Evolutionary conservation across 2,888 invertebrate genomes (phyloP).

Genomic region (Eristalis arbustorum): DNA sequence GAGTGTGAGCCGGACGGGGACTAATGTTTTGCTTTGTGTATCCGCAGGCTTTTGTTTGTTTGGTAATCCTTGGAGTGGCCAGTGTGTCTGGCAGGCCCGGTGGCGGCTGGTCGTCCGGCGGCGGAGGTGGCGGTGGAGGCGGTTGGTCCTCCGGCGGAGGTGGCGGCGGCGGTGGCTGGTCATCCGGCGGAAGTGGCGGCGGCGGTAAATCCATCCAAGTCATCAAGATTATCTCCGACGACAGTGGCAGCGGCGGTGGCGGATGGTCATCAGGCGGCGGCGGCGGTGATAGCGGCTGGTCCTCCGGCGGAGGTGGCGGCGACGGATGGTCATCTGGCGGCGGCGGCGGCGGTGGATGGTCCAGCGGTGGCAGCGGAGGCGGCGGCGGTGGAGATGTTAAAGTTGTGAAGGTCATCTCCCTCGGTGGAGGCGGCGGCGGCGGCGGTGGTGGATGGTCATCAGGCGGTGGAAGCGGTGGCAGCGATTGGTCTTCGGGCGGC

Average conservation of each 20-base stretch:
- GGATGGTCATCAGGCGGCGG: constrained; percentile 62
- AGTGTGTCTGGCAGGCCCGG: constrained; percentile 77
- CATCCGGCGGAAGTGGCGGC: constrained; percentile 17
- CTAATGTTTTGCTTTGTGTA: constrained; percentile 27
- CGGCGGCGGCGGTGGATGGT: constrained; percentile 70
- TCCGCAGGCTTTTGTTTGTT: constrained; percentile 76
- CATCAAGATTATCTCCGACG: constrained; percentile 67
- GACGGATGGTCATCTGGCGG: constrained; percentile 61
- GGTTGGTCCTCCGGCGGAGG: constrained; percentile 67
- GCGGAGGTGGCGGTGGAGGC: constrained; percentile 72
- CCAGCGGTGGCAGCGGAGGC: constrained; percentile 55
- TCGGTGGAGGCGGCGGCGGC: constrained; percentile 73
- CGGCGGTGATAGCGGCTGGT: constrained; percentile 69
- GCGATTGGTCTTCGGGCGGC: constrained; percentile 43
- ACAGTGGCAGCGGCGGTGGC: constrained; percentile 59
- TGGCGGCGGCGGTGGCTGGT: constrained; percentile 49
- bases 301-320: constrained; percentile 50
- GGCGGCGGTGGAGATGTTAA: constrained; percentile 41
- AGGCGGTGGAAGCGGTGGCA: constrained; percentile 72
- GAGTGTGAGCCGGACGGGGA: background rate
- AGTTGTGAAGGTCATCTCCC: constrained; percentile 68
- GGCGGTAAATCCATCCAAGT: constrained; percentile 66
- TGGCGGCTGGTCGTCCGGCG: constrained; percentile 74
- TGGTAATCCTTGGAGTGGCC: constrained; percentile 76
- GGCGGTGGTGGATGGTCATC: constrained; percentile 67